Percentiles rank a stretch among this genome's conserved stretches.
Conservation (phyloP, 2,797 vertebrate species). For the Hydrocynus forskahlii region DNA sequence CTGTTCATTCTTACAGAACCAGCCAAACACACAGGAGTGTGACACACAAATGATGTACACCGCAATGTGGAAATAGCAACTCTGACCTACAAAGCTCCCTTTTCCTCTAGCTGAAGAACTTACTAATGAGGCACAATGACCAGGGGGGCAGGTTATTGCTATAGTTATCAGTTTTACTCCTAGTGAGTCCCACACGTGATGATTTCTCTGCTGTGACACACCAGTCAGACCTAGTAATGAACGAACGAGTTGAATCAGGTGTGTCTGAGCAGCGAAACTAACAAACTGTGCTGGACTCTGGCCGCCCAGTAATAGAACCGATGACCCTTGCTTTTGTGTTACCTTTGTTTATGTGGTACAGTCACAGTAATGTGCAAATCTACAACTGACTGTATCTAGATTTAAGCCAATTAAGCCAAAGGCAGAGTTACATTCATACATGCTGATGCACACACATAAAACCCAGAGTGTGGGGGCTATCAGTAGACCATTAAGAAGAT, state of each 20-base stretch:
- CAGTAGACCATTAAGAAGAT: conserved; percentile 24
- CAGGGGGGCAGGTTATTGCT: not conserved
- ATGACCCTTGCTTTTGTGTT: no score
- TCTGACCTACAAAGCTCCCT: not conserved
- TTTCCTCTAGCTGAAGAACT: not conserved
- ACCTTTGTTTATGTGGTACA: not conserved
- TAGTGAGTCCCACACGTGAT: no score
- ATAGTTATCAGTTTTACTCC: not conserved
- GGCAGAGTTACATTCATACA: conserved; percentile 3
- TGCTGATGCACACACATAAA: conserved; percentile 18
- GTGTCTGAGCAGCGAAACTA: not conserved
- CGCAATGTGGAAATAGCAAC: conserved; percentile 20
- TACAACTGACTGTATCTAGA: not conserved
- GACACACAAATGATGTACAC: conserved; percentile 14
- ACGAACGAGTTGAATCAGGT: not conserved
- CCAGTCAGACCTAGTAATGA: no score
- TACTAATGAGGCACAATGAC: conserved; percentile 33
- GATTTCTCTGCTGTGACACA: no score
- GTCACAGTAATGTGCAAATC: not conserved
- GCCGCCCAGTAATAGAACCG: no score
- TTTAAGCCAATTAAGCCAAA: not conserved
- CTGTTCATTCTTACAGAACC: not conserved
- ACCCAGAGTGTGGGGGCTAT: conserved; percentile 21
- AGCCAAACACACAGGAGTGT: conserved; percentile 10
- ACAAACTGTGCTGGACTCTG: no score